phyloP scores from a whole-genome alignment of 2,797 vertebrate genomes.

The Mormyrus proboscirostris region DNA sequence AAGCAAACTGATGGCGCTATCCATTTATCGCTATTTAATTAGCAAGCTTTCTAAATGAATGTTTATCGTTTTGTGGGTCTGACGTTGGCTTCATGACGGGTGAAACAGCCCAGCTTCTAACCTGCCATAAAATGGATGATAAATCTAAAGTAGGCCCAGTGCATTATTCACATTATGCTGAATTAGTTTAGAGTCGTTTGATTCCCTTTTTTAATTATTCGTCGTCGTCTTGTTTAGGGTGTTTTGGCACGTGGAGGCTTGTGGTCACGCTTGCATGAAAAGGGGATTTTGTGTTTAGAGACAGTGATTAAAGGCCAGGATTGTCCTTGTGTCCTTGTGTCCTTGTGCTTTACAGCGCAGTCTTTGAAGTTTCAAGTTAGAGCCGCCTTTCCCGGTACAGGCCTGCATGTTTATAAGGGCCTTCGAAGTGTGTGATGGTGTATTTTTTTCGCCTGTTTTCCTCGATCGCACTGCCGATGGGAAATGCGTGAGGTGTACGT shows the following conservation, averaged over 20 bases:
- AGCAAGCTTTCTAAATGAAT: neutral
- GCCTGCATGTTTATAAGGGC: neutral
- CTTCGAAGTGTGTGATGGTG: neutral
- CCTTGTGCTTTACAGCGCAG: neutral
- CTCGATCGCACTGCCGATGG: neutral
- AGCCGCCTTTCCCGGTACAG: neutral
- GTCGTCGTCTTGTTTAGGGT: neutral
- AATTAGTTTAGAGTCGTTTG: neutral
- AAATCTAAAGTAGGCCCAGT: neutral
- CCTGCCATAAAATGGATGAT: constrained; percentile 5
- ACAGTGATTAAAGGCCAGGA: neutral
- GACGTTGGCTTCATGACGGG: neutral
- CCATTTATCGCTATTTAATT: neutral
- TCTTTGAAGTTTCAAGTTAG: neutral
- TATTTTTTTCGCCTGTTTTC: neutral
- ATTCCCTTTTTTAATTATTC: neutral
- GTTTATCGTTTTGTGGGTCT: neutral
- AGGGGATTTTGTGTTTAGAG: neutral
- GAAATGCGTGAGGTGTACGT: neutral
- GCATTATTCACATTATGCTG: neutral
- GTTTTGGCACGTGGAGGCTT: neutral
- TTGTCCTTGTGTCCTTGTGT: neutral
- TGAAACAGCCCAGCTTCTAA: neutral
- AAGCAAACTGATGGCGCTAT: neutral
- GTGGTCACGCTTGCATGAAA: neutral